These are phyloP conservation scores for Plebejus melissa DNA, from an alignment of 2,888 invertebrate species.

Conservation along the genomic window DNA sequence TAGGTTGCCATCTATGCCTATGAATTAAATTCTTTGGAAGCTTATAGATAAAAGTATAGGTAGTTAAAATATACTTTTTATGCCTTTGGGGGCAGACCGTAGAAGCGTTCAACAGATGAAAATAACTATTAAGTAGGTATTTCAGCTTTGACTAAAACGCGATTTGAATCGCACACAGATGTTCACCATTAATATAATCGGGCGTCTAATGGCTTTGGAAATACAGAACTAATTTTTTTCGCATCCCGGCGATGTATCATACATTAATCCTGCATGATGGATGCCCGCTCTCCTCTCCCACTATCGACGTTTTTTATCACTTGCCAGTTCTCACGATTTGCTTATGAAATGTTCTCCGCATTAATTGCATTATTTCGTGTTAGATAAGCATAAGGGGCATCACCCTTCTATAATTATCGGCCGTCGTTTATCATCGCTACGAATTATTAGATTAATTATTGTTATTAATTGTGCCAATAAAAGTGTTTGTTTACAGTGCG, in stretches of 20 bases:
- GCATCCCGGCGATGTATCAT: constrained; percentile 33
- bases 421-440: constrained; percentile 62
- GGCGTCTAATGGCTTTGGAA: constrained; percentile 21
- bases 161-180: neutral
- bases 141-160: neutral
- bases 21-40: no score
- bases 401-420: constrained; percentile 68
- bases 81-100: no score
- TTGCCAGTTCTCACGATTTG: constrained; percentile 64
- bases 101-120: no score
- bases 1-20: no score
- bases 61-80: no score
- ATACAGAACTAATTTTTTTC: constrained; percentile 33
- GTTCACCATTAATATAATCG: neutral
- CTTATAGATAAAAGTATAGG: no score
- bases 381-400: constrained; percentile 65
- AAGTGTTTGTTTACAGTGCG: neutral
- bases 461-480: constrained; percentile 35
- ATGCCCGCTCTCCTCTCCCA: constrained; percentile 48
- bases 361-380: constrained; percentile 76
- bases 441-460: constrained; percentile 60
- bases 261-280: constrained; percentile 70
- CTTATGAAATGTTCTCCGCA: constrained; percentile 65
- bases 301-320: constrained; percentile 58
- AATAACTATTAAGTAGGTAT: neutral